Percentiles rank a stretch among this genome's conserved stretches.
These are phyloP conservation scores for Coenobita brevimanus DNA, from an alignment of 1,140 invertebrate genomes.

Conservation along the genomic window DNA sequence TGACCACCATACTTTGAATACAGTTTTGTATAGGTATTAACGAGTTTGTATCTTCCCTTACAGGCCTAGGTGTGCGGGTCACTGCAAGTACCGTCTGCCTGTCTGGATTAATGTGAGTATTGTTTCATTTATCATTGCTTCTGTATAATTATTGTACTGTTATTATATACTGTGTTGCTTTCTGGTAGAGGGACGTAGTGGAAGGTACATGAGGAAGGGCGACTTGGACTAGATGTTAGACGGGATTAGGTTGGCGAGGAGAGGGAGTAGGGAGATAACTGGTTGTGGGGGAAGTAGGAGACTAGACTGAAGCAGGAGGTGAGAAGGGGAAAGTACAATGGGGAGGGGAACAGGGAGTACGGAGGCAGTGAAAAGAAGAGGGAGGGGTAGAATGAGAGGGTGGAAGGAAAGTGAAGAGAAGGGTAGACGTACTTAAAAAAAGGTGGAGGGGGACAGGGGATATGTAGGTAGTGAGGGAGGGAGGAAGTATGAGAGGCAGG, in stretches of 20 bases:
- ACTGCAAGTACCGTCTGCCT: too few species aligned
- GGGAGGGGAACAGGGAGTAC: not conserved
- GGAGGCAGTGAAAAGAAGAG: not conserved
- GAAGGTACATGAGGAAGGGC: too few species aligned
- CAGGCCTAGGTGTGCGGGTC: too few species aligned
- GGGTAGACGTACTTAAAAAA: not conserved
- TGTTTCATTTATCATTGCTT: too few species aligned
- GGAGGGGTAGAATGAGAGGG: not conserved
- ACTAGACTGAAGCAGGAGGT: not conserved
- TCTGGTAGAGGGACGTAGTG: too few species aligned
- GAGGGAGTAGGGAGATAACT: not conserved
- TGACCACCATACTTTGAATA: too few species aligned
- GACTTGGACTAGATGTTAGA: too few species aligned
- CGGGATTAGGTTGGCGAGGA: not conserved
- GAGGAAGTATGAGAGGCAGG: not conserved
- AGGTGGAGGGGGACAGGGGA: constrained; percentile 10
- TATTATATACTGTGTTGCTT: too few species aligned
- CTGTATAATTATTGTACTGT: too few species aligned
- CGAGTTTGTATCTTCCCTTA: too few species aligned
- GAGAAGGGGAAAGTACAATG: not conserved
- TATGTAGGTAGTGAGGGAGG: not conserved
- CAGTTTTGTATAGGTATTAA: too few species aligned
- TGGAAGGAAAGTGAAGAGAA: not conserved
- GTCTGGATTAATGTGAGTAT: too few species aligned
- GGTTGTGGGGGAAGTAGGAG: not conserved